phyloP scores from a whole-genome alignment of 2,113 vertebrate species.

The Channa maculata region DNA sequence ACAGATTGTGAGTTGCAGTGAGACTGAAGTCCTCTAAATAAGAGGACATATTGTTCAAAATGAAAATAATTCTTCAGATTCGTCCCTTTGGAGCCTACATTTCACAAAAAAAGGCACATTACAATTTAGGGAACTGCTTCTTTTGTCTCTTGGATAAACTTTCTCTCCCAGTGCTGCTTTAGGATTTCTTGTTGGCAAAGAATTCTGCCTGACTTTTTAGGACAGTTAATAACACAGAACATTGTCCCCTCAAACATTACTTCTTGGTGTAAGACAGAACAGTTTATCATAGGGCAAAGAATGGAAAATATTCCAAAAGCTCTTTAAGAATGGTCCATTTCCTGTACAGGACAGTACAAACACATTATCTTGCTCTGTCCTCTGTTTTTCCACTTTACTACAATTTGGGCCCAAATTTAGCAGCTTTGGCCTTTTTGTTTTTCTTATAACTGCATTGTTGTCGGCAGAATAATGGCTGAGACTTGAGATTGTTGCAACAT shows the following conservation, averaged over 20 bases:
- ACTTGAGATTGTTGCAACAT: not conserved
- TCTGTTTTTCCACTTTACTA: slow-evolving; percentile 15
- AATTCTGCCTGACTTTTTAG: too few species aligned
- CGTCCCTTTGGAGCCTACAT: not conserved
- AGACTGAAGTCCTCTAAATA: too few species aligned
- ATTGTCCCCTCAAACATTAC: not conserved
- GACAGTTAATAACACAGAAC: not conserved
- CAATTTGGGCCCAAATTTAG: not conserved
- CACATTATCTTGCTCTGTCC: not conserved
- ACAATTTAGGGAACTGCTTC: not conserved
- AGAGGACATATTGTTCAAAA: too few species aligned
- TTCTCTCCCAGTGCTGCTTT: slow-evolving; percentile 91
- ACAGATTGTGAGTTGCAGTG: too few species aligned
- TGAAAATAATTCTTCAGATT: not conserved
- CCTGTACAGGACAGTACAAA: not conserved
- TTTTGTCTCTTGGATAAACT: slow-evolving; percentile 68
- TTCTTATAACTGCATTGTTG: not conserved
- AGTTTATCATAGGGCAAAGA: not conserved
- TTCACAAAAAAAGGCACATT: slow-evolving; percentile 1
- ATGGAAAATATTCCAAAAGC: not conserved
- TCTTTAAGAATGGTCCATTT: not conserved
- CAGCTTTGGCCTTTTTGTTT: not conserved
- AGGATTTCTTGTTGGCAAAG: slow-evolving; percentile 85
- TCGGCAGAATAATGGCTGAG: not conserved
- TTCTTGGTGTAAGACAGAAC: not conserved